These are phyloP conservation scores for Polyommatus iphigenia DNA, from an alignment of 2,888 invertebrate species.

Conservation along the genomic window DNA sequence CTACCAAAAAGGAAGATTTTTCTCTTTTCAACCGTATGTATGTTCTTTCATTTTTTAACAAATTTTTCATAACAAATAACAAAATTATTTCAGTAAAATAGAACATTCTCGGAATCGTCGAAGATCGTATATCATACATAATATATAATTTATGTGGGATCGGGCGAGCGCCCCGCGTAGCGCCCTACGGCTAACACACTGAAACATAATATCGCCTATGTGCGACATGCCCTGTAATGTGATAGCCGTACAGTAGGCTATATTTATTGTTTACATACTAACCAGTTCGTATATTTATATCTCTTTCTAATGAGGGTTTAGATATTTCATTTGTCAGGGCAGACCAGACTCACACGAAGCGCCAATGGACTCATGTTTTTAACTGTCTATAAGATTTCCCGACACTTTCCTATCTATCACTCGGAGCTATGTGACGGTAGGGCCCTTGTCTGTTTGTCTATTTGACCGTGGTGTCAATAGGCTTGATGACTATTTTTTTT, in stretches of 20 bases:
- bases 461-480: too few species aligned
- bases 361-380: neutral
- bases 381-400: neutral
- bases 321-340: too few species aligned
- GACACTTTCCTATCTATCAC: neutral
- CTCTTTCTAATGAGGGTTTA: neutral
- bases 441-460: too few species aligned
- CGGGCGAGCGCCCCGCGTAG: neutral
- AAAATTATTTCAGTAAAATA: neutral
- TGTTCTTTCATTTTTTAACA: too few species aligned
- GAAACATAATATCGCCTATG: constrained; percentile 14
- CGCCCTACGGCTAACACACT: neutral
- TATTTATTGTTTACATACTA: constrained; percentile 1
- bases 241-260: constrained; percentile 9
- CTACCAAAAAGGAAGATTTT: too few species aligned
- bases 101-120: neutral
- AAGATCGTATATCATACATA: neutral
- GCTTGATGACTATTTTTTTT: too few species aligned
- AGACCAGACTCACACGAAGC: neutral
- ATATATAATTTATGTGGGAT: constrained; percentile 9
- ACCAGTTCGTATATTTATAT: neutral
- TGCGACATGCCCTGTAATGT: constrained; percentile 16
- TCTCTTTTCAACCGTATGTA: too few species aligned
- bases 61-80: neutral
- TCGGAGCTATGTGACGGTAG: too few species aligned